Evolutionary conservation across 1,140 invertebrate species (phyloP).

Genomic region (Zaprionus tsacasi): DNA sequence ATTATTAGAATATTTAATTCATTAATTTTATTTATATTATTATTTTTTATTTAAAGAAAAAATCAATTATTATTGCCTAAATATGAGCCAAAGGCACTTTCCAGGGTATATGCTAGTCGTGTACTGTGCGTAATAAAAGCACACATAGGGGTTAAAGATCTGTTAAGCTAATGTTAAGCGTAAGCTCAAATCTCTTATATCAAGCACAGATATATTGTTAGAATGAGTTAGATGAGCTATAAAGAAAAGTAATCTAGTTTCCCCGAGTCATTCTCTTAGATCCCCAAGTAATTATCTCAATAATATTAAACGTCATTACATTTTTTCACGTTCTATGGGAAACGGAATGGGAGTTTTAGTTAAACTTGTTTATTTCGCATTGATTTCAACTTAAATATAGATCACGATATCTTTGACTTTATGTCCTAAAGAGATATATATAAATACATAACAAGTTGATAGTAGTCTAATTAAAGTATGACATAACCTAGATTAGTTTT

Average conservation of each 20-base stretch:
- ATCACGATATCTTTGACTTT: slow-evolving; percentile 80
- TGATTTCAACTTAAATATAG: slow-evolving; percentile 67
- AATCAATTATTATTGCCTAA: neutral
- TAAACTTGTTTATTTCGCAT: slow-evolving; percentile 46
- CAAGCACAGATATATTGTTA: neutral
- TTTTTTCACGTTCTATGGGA: neutral
- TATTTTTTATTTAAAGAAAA: neutral
- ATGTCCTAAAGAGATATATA: slow-evolving; percentile 75
- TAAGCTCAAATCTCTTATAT: neutral
- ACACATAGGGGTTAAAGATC: neutral
- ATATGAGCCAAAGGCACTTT: neutral
- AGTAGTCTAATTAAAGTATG: slow-evolving; percentile 66
- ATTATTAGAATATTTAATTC: neutral
- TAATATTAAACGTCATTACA: neutral
- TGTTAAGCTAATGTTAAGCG: neutral
- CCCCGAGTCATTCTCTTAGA: too few species aligned
- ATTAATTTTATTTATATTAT: neutral
- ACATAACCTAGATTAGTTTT: slow-evolving; percentile 55
- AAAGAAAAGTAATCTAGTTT: too few species aligned
- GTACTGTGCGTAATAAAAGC: neutral
- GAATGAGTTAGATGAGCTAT: neutral
- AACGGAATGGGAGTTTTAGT: neutral
- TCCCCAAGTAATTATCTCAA: too few species aligned
- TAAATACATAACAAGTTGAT: slow-evolving; percentile 76
- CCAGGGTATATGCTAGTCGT: neutral